Evolutionary conservation across 2,797 vertebrate genomes (phyloP), one percentile per base, ranked within the genome.

Genomic region (Myotis vivesi): DNA sequence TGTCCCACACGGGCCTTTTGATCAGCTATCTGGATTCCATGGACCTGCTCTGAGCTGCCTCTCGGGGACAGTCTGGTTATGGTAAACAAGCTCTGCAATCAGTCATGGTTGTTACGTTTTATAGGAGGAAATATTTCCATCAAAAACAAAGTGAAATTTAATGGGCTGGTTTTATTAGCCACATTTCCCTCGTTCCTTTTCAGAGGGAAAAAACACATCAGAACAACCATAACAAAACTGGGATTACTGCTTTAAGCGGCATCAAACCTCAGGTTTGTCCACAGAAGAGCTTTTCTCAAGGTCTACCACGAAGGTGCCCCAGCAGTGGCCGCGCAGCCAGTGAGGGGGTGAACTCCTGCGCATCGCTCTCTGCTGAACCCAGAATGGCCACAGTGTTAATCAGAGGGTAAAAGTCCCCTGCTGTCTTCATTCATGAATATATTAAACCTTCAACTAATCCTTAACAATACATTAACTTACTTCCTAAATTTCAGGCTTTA

Each of bases 121-220:
- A 96, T 8, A 73, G 75, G 64, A 90, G 77, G 89, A 96, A 95
- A 92, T 41, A 94, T 79, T 96, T 95, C 87, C 92, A 93, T 38
- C n/a, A 95, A 97, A 97, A 94, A 81, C 94, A 95, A 97, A 90
- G 84, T 53, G 36, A 83, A 80, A 79, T 41, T 69, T 89, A 82
- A 33, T 62, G 55, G 38, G 71, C 7, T 94, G 72, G 53, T 28
- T 91, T 93, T 83, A 94, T 73, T 87, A 91, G 94, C 89, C 75
- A 72, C 1, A 28, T 68, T 87, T 68, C 46, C 55, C 17, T 25
- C 90, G 49, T 94, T 95, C 81, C 89, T 92, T 77, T 95, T 55
- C 41, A 57, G 62, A 87, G 23, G 28, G 28, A 53, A 88, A 84
- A 87, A 90, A 80, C 28, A 83, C n/a, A 59, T 57, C 57, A 91